These are phyloP conservation scores for Passer domesticus DNA, from an alignment of 2,113 vertebrate species.

Conservation along the genomic window DNA sequence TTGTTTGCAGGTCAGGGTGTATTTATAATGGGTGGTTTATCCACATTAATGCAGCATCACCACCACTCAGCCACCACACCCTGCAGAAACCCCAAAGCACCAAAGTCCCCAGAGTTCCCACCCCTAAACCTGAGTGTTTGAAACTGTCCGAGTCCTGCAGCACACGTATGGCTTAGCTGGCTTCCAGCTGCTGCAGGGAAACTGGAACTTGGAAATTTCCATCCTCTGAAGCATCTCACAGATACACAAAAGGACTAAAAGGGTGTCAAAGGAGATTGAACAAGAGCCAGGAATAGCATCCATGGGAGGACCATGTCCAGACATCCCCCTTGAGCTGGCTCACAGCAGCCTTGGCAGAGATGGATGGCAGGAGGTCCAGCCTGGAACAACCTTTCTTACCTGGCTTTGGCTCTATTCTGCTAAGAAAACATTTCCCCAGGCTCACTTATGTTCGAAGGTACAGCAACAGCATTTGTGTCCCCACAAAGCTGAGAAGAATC, in stretches of 20 bases:
- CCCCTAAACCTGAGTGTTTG: neutral
- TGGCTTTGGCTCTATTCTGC: neutral
- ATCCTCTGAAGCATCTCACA: neutral
- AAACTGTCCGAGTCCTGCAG: neutral
- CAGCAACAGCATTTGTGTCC: neutral
- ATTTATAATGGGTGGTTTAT: neutral
- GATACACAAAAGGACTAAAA: neutral
- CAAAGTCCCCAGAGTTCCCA: rapidly evolving
- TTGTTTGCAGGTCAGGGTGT: neutral
- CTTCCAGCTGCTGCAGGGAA: neutral
- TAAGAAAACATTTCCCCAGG: neutral
- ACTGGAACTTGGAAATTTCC: conserved; percentile 34
- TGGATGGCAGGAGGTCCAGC: neutral
- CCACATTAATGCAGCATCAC: neutral
- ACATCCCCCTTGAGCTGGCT: neutral
- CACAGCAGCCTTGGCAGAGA: neutral
- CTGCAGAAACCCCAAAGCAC: neutral
- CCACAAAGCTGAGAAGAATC: neutral
- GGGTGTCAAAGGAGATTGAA: neutral
- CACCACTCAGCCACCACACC: rapidly evolving
- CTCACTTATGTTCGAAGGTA: neutral
- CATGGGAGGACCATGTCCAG: neutral
- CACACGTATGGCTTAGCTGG: neutral
- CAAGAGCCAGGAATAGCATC: neutral
- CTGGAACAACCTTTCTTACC: neutral